Percentiles rank a stretch among this genome's conserved stretches.
phyloP scores from a whole-genome alignment of 2,113 vertebrate species.

The Hiodon alosoides region DNA sequence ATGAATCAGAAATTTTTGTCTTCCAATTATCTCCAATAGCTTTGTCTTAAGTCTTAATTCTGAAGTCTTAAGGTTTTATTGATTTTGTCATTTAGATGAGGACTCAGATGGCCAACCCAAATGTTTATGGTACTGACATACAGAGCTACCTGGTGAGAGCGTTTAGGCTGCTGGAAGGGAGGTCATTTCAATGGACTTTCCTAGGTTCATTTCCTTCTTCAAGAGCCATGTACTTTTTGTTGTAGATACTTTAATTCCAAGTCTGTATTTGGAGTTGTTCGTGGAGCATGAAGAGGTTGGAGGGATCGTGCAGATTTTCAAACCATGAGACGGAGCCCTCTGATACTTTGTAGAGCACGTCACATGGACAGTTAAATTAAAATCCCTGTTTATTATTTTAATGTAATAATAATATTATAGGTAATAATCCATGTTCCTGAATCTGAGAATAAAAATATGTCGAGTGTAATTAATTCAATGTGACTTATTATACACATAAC shows the following conservation, averaged over 20 bases:
- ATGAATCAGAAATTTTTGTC: conserved; percentile 11
- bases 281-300: too few species aligned
- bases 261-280: too few species aligned
- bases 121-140: background rate
- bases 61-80: conserved; percentile 13
- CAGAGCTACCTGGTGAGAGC: background rate
- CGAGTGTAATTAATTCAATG: too few species aligned
- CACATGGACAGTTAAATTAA: too few species aligned
- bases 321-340: too few species aligned
- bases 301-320: too few species aligned
- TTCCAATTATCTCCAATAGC: conserved; percentile 2
- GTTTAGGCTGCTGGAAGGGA: background rate
- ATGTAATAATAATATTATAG: too few species aligned
- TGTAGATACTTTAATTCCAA: background rate
- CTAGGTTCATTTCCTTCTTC: background rate
- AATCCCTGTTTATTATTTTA: too few species aligned
- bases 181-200: background rate
- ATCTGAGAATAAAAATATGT: too few species aligned
- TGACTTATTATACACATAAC: too few species aligned
- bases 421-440: too few species aligned
- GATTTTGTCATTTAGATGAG: background rate
- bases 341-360: too few species aligned
- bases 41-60: conserved; percentile 7
- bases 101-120: conserved; percentile 3
- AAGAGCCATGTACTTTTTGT: background rate